These are phyloP conservation scores for Nysson spinosus DNA, from an alignment of 2,888 invertebrate species.

Conservation along the genomic window DNA sequence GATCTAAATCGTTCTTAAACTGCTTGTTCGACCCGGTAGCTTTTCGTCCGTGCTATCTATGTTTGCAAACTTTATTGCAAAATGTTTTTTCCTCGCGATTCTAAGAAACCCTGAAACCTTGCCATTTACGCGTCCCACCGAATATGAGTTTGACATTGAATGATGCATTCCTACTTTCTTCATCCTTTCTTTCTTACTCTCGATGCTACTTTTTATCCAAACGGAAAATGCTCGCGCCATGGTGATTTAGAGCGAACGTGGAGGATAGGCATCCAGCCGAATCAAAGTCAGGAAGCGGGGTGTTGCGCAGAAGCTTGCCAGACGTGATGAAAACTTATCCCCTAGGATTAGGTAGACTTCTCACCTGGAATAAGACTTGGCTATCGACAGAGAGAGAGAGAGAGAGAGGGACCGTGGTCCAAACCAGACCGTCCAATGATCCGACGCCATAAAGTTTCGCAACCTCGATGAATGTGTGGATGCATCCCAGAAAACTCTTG, in stretches of 20 bases:
- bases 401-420: too few species aligned
- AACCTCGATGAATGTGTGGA: too few species aligned
- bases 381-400: conserved; percentile 31
- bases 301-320: conserved; percentile 39
- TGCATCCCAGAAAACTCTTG: too few species aligned
- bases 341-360: conserved; percentile 54
- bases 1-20: too few species aligned
- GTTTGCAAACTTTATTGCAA: conserved; percentile 31
- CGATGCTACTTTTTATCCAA: conserved; percentile 12
- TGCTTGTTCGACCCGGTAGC: neutral
- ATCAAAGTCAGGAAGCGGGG: conserved; percentile 60
- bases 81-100: conserved; percentile 16
- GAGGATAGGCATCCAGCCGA: conserved; percentile 42
- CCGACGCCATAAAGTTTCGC: too few species aligned
- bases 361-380: conserved; percentile 49
- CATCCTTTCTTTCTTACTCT: neutral
- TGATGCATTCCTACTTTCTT: conserved; percentile 35
- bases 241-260: conserved; percentile 48
- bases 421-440: conserved; percentile 22
- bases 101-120: conserved; percentile 14
- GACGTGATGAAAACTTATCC: conserved; percentile 60
- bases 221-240: conserved; percentile 22
- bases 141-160: conserved; percentile 44
- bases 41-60: conserved; percentile 24
- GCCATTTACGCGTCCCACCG: conserved; percentile 29